A percentile compares a stretch with the other conserved stretches of the same genome.
Conservation (phyloP, 1,140 invertebrate genomes). For the Maconellicoccus hirsutus region DNA sequence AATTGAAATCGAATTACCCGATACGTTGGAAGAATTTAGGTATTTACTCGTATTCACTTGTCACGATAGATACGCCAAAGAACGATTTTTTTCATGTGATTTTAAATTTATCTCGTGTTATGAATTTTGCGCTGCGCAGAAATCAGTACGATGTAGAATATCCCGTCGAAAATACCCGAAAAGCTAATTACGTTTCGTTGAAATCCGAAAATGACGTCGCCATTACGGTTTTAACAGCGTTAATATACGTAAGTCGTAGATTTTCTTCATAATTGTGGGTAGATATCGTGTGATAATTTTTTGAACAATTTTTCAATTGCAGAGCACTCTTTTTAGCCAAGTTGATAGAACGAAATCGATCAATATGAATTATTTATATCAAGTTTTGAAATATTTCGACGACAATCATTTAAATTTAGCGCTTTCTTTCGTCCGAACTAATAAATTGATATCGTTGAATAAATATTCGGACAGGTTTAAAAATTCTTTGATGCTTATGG, state of each 20-base stretch:
- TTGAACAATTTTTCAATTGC: slow-evolving; percentile 27
- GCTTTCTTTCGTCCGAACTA: slow-evolving; percentile 42
- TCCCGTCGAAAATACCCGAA: background rate
- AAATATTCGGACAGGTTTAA: slow-evolving; percentile 33
- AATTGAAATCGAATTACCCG: slow-evolving; percentile 27
- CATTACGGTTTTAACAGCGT: background rate
- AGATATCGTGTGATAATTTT: too few species aligned
- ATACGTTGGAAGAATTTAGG: slow-evolving; percentile 36
- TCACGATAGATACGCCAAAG: too few species aligned
- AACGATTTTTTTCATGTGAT: too few species aligned
- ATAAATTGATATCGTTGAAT: slow-evolving; percentile 44
- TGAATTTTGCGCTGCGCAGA: slow-evolving; percentile 14
- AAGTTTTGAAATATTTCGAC: slow-evolving; percentile 56
- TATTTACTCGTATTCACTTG: slow-evolving; percentile 26
- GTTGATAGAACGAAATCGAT: slow-evolving; percentile 47
- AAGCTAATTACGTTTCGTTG: background rate
- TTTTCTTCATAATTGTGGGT: background rate
- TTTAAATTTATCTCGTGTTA: too few species aligned
- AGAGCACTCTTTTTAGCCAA: slow-evolving; percentile 48
- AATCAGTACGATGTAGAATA: slow-evolving; percentile 28
- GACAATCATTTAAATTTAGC: slow-evolving; percentile 46
- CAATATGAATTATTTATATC: slow-evolving; percentile 47
- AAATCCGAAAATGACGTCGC: background rate
- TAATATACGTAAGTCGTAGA: slow-evolving; percentile 28
- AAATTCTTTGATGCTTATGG: slow-evolving; percentile 35